A percentile compares a stretch with the other conserved stretches of the same genome.
Conservation (phyloP, 2,113 vertebrate species). For the Indri indri region DNA sequence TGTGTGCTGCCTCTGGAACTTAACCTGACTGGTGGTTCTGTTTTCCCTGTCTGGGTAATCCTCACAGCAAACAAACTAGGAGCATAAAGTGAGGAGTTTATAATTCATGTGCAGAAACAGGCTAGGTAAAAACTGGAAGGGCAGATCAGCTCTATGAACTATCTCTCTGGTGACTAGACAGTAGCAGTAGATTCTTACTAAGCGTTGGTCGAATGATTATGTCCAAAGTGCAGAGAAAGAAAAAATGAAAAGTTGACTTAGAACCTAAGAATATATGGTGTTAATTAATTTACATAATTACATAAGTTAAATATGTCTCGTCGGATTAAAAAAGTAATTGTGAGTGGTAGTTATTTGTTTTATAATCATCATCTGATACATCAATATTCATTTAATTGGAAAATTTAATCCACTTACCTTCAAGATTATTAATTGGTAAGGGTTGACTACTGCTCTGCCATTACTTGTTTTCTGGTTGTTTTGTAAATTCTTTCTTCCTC, state of each 20-base stretch:
- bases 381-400: background rate
- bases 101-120: background rate
- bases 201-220: background rate
- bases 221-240: background rate
- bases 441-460: too few species aligned
- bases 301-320: constrained; percentile 14
- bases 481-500: too few species aligned
- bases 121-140: background rate
- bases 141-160: background rate
- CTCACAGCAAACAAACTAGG: constrained; percentile 13
- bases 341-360: background rate
- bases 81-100: background rate
- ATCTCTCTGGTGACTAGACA: background rate
- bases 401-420: too few species aligned
- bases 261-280: background rate
- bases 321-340: background rate
- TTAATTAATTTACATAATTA: background rate
- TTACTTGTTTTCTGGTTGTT: too few species aligned
- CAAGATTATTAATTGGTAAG: too few species aligned
- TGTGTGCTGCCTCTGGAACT: background rate
- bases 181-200: background rate
- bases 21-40: background rate
- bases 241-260: background rate
- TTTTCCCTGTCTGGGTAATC: background rate
- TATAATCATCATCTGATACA: background rate